Conservation (phyloP, 2,113 vertebrate genomes). For the Gallinago paraguaiae region DNA sequence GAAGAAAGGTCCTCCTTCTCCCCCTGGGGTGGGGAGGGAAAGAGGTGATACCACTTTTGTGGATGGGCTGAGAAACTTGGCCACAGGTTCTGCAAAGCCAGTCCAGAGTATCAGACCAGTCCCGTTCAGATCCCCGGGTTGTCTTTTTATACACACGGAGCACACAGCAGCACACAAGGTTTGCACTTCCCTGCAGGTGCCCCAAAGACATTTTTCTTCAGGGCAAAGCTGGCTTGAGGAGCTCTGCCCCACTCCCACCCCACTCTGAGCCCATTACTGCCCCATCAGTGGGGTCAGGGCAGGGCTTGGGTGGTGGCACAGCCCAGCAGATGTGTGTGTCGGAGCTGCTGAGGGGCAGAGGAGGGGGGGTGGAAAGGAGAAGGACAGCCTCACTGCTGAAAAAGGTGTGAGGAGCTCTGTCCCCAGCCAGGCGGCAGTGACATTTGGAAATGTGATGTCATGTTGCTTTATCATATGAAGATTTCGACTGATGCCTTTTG, state of each 20-base stretch:
- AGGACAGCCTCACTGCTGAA: neutral
- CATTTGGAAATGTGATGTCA: neutral
- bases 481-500: neutral
- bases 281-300: neutral
- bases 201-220: neutral
- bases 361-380: neutral
- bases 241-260: neutral
- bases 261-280: neutral
- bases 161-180: neutral
- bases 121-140: neutral
- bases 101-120: neutral
- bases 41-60: neutral
- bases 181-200: neutral
- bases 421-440: neutral
- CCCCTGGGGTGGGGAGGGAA: neutral
- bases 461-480: neutral
- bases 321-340: neutral
- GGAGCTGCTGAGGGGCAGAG: neutral
- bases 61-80: neutral
- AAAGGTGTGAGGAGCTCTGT: neutral
- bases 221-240: neutral
- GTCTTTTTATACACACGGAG: neutral
- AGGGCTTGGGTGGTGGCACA: neutral
- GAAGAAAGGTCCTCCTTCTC: neutral
- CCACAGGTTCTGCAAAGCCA: neutral